phyloP scores from a whole-genome alignment of 2,888 invertebrate genomes.

The Cataglyphis altisquamis region DNA sequence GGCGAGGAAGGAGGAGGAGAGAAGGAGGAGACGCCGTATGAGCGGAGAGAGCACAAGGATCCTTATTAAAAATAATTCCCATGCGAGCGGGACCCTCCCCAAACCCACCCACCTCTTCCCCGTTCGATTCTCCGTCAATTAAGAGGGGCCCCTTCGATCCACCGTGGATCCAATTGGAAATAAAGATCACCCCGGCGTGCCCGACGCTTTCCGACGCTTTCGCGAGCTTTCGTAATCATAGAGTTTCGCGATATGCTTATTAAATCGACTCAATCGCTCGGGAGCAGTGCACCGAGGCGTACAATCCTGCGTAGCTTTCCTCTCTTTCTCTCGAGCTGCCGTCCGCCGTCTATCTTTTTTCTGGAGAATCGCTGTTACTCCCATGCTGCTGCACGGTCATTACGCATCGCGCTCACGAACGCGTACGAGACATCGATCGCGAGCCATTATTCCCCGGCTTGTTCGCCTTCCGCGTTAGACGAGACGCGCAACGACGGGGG shows the following conservation, averaged over 20 bases:
- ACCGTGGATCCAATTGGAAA: constrained; percentile 78
- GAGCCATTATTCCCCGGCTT: constrained; percentile 15
- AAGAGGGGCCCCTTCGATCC: constrained; percentile 64
- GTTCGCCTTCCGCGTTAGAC: constrained; percentile 37
- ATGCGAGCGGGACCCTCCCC: constrained; percentile 61
- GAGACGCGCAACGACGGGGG: constrained; percentile 19
- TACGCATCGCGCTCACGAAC: constrained; percentile 57
- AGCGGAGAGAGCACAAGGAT: constrained; percentile 61
- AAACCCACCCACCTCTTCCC: constrained; percentile 68
- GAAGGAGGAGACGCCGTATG: constrained; percentile 51
- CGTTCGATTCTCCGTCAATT: constrained; percentile 71
- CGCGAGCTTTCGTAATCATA: constrained; percentile 78
- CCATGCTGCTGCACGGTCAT: constrained; percentile 42
- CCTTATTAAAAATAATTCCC: constrained; percentile 80
- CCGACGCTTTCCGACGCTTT: constrained; percentile 67
- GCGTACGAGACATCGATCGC: constrained; percentile 62
- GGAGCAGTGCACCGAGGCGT: constrained; percentile 25
- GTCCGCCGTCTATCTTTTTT: background rate
- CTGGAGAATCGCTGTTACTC: background rate
- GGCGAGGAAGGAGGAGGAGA: constrained; percentile 34
- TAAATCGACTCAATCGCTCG: constrained; percentile 76
- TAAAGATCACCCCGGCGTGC: constrained; percentile 72
- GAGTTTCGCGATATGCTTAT: constrained; percentile 81
- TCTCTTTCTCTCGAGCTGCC: constrained; percentile 11
- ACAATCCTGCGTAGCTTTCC: constrained; percentile 39